These are phyloP conservation scores for Phalanger gymnotis DNA, from an alignment of 2,797 vertebrate species.

Conservation along the genomic window DNA sequence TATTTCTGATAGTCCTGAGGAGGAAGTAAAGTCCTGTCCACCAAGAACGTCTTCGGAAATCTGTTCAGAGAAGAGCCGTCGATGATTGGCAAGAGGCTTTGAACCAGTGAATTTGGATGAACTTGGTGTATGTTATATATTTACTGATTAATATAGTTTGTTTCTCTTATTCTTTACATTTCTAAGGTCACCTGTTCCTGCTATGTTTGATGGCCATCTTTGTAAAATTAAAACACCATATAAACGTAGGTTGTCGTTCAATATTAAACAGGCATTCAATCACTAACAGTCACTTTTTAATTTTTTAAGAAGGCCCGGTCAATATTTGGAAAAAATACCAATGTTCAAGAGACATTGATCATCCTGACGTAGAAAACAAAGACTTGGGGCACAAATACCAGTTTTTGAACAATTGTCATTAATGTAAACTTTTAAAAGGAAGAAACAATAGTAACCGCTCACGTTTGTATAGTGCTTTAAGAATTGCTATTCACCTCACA, in stretches of 20 bases:
- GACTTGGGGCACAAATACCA: not conserved
- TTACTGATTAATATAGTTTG: constrained; percentile 42
- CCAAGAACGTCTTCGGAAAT: constrained; percentile 35
- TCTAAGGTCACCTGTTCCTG: not conserved
- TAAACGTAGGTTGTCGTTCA: constrained; percentile 16
- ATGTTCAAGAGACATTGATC: not conserved
- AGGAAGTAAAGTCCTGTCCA: constrained; percentile 7
- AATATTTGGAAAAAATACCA: not conserved
- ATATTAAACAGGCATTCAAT: constrained; percentile 4
- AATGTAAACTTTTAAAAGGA: constrained; percentile 29
- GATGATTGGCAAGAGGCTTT: not conserved
- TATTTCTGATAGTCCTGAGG: not conserved
- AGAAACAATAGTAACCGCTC: not conserved
- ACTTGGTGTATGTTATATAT: not conserved
- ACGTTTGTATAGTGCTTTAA: constrained; percentile 15
- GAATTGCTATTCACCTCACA: not conserved
- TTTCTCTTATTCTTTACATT: constrained; percentile 21
- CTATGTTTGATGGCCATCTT: not conserved
- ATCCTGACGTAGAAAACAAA: constrained; percentile 46
- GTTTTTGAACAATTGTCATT: not conserved
- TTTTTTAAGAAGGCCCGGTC: not conserved
- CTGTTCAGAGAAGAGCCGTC: not conserved
- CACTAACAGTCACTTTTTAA: not conserved
- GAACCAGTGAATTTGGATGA: not conserved
- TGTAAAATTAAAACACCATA: constrained; percentile 17